phyloP scores from a whole-genome alignment of 2,888 invertebrate genomes.

The Artemia sinica region DNA sequence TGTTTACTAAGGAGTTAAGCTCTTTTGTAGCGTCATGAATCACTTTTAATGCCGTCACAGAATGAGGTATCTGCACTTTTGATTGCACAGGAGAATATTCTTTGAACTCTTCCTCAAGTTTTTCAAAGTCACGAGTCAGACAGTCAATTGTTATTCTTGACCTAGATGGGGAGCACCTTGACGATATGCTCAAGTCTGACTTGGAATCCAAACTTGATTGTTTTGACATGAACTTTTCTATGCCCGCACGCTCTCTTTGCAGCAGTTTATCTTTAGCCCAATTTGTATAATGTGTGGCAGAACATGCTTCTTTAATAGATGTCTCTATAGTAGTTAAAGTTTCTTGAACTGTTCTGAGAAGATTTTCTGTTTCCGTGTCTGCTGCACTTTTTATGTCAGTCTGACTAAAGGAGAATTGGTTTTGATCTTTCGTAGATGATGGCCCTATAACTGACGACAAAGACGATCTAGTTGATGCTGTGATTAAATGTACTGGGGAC shows the following conservation, averaged over 20 bases:
- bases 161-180: constrained; percentile 1
- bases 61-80: neutral
- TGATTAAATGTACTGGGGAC: neutral
- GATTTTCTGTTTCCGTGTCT: constrained; percentile 9
- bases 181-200: neutral
- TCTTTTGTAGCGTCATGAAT: neutral
- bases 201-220: neutral
- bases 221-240: neutral
- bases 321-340: constrained; percentile 15
- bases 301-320: constrained; percentile 9
- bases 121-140: neutral
- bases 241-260: neutral
- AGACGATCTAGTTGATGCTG: neutral
- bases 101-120: neutral
- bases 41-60: neutral
- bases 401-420: neutral
- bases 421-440: neutral
- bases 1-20: constrained; percentile 4
- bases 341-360: constrained; percentile 20
- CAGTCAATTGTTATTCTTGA: neutral
- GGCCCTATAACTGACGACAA: neutral
- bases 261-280: neutral
- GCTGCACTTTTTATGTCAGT: neutral
- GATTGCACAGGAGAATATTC: neutral
- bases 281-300: neutral